Conservation (phyloP, 2,888 invertebrate genomes). For the Metallyticus violacea region DNA sequence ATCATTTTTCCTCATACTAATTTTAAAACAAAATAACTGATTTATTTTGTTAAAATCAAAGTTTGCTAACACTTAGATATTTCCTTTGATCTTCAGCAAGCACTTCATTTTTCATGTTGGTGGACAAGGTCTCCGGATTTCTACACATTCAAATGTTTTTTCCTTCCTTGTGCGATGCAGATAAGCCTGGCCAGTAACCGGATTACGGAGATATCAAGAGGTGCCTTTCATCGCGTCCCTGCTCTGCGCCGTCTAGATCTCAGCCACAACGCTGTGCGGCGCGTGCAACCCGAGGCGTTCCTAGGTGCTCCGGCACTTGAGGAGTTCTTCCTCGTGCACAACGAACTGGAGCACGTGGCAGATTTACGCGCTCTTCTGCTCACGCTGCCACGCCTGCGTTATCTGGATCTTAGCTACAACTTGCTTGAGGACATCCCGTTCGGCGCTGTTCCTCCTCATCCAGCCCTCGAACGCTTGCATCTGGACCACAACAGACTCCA, state of each 20-base stretch:
- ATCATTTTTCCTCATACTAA: too few species aligned
- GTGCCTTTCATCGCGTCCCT: constrained; percentile 78
- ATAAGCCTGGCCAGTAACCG: constrained; percentile 65
- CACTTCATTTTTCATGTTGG: too few species aligned
- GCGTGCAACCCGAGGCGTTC: constrained; percentile 80
- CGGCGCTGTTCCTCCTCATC: constrained; percentile 75
- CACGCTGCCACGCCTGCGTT: constrained; percentile 71
- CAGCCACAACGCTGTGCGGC: constrained; percentile 70
- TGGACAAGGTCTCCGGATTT: too few species aligned
- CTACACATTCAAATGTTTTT: too few species aligned
- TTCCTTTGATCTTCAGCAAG: too few species aligned
- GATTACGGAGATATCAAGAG: constrained; percentile 72
- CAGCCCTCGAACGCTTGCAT: constrained; percentile 75
- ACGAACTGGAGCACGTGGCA: constrained; percentile 71
- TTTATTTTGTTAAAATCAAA: too few species aligned
- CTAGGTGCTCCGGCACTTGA: constrained; percentile 68
- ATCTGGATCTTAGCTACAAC: constrained; percentile 77
- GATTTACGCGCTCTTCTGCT: constrained; percentile 73
- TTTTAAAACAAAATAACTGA: too few species aligned
- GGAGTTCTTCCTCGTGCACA: constrained; percentile 72
- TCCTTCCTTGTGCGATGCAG: not conserved
- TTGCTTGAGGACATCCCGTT: constrained; percentile 72
- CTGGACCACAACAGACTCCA: constrained; percentile 75
- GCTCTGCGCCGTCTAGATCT: constrained; percentile 69
- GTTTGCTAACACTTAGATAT: too few species aligned